Evolutionary conservation across 2,797 vertebrate species (phyloP).

Genomic region (Acanthiza pusilla): DNA sequence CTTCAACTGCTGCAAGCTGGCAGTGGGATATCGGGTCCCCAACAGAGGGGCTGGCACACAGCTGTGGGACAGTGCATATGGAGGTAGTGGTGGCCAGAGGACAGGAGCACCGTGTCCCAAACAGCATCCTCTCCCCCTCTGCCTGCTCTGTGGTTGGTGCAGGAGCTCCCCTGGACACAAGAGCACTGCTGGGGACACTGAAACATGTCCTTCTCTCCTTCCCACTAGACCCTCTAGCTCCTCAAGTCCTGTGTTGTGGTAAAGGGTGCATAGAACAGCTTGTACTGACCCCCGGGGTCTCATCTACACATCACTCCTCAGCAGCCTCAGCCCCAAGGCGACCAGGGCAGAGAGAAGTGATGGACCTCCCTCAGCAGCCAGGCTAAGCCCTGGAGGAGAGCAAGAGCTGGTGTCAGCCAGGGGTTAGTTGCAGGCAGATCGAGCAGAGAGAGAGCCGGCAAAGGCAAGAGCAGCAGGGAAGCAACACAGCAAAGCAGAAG

Average conservation of each 20-base stretch:
- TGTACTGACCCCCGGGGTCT: accelerated
- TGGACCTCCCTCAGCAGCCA: not conserved
- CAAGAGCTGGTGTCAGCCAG: not conserved
- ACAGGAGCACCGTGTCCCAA: not conserved
- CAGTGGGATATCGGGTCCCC: not conserved
- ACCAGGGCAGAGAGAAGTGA: not conserved
- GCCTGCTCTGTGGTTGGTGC: not conserved
- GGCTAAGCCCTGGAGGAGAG: not conserved
- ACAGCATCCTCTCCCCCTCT: not conserved
- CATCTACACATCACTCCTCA: not conserved
- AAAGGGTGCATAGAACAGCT: not conserved
- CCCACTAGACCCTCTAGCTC: not conserved
- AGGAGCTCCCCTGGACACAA: not conserved
- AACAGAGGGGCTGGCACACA: not conserved
- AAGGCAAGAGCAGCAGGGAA: not conserved
- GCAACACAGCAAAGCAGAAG: slow-evolving; percentile 24
- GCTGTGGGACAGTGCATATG: not conserved
- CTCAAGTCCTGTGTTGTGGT: not conserved
- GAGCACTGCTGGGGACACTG: not conserved
- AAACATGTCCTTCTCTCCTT: not conserved
- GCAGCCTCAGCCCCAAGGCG: not conserved
- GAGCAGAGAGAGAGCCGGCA: not conserved
- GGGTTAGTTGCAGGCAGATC: not conserved
- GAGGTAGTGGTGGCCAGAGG: not conserved
- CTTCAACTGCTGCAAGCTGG: not conserved